Conservation (phyloP, 2,113 vertebrate species). For the Lasiurus cinereus region DNA sequence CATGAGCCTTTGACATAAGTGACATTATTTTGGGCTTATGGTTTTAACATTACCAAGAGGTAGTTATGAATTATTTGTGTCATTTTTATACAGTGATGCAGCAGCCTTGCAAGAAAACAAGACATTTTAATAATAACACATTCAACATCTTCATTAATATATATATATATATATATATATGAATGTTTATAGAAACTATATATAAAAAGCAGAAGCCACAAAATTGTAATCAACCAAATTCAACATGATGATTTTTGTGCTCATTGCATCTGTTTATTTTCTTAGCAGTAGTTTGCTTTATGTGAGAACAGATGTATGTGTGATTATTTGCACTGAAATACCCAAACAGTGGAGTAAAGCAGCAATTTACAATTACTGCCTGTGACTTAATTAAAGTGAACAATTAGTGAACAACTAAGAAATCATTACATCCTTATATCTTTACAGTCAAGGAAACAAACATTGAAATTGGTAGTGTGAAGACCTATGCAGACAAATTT, state of each 20-base stretch:
- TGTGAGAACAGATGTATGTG: constrained; percentile 88
- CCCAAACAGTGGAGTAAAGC: constrained; percentile 85
- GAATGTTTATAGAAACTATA: constrained; percentile 20
- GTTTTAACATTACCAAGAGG: neutral
- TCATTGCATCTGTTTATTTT: constrained; percentile 86
- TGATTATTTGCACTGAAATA: constrained; percentile 87
- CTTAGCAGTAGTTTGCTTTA: constrained; percentile 86
- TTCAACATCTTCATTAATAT: neutral
- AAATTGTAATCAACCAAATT: constrained; percentile 82
- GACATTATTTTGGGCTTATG: neutral
- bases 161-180: neutral
- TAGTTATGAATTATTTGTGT: neutral
- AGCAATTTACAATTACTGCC: constrained; percentile 87
- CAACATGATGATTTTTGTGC: constrained; percentile 82
- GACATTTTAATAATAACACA: neutral
- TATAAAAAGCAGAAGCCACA: constrained; percentile 67
- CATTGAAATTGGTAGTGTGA: constrained; percentile 83
- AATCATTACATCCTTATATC: constrained; percentile 87
- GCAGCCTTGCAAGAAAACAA: neutral
- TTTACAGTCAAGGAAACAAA: constrained; percentile 85
- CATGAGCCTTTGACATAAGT: neutral
- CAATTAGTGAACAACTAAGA: constrained; percentile 89
- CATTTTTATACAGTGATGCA: neutral
- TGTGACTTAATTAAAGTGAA: constrained; percentile 85
- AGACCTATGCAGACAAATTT: constrained; percentile 50